phyloP scores from a whole-genome alignment of 2,113 vertebrate genomes.

The Cervus canadensis region DNA sequence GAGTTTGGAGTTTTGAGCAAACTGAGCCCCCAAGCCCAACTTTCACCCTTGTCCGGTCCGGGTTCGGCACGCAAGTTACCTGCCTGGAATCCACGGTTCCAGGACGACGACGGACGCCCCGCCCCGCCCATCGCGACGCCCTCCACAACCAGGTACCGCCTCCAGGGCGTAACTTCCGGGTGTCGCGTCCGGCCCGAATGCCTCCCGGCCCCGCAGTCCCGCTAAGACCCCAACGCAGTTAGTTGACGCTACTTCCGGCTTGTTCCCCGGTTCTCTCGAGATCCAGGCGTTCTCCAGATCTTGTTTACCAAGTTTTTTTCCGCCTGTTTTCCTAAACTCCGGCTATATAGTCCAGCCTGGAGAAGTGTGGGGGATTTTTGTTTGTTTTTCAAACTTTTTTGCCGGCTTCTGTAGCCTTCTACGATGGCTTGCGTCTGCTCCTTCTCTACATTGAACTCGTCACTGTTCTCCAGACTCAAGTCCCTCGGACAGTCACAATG shows the following conservation, averaged over 20 bases:
- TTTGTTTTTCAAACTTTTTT: not conserved
- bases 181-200: not conserved
- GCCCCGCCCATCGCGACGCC: not conserved
- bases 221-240: fast-evolving
- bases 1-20: no score
- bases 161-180: slow-evolving; percentile 7
- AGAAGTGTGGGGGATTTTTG: not conserved
- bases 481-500: not conserved
- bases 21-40: fast-evolving
- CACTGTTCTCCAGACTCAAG: not conserved
- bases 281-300: fast-evolving
- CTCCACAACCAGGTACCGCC: not conserved
- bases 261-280: fast-evolving
- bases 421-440: not conserved
- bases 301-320: fast-evolving
- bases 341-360: not conserved
- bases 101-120: not conserved
- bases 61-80: slow-evolving; percentile 20
- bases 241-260: not conserved
- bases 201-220: fast-evolving
- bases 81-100: not conserved
- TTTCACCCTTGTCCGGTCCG: not conserved
- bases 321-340: not conserved
- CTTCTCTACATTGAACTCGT: not conserved
- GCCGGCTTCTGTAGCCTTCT: not conserved